Base-by-base conservation (phyloP, 2,113 vertebrate species). In the Kryptolebias marmoratus region DNA sequence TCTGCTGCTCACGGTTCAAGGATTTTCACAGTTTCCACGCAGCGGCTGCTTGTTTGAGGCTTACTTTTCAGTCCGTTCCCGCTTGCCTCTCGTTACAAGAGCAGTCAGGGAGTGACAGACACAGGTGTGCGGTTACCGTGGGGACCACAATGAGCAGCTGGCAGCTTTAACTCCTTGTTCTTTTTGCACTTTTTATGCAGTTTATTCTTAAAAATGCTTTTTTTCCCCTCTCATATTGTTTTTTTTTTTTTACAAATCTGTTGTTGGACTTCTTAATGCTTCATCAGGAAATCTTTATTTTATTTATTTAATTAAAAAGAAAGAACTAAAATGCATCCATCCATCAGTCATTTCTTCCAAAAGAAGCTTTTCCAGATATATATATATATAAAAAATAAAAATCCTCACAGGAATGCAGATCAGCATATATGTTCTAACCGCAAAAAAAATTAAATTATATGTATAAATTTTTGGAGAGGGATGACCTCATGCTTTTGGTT, bases 401-500 rank as follows among this genome's bases (percentile, higher is more conserved):
- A 16, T 72, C 70, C 63, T 16, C 18, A 15, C 30, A 22, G 22
- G 22, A 27, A 4, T 48, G 44, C 30, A 49, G 65, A 66, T 39
- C 30, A 62, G 64, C 32, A 56, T 11, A 54, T 16, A 27, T 31
- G 56, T 68, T 32, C 3, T 18, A 1, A 16, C 48, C 28, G 13
- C 63, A 55, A 22, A 44, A 45, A 22, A 22, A 22, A 22, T 22
- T 22, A 22, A 64, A 44, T 50, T 18, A 50, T n/a, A 50, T 22
- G 9, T 22, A n/a, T 22, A 5, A 10, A 15, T 6, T 8, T 39
- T 31, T 15, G 11, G 10, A 49, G 45, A 22, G 11, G n/a, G 57
- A 9, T 68, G 50, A 77, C 45, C 9, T 70, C 53, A 63, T 44
- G 61, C 22, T 52, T 42, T 59, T 54, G 68, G 71, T 69, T 66